phyloP scores from a whole-genome alignment of 1,140 invertebrate species.

The Pristionchus pacificus region DNA sequence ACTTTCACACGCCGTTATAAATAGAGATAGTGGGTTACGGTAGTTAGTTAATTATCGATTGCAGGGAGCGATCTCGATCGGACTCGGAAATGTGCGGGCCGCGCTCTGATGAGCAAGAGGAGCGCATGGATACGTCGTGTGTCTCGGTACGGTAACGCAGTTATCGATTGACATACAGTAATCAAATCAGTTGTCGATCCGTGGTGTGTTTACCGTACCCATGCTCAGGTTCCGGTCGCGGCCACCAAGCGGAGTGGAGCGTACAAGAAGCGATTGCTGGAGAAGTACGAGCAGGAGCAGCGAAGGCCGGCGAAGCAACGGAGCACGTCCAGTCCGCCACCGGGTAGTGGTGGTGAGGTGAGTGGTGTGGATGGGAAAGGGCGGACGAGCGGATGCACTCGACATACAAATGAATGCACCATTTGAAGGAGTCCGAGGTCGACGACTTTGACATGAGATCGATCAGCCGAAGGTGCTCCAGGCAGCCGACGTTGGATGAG shows the following conservation, averaged over 20 bases:
- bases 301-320: slow-evolving; percentile 7
- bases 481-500: slow-evolving; percentile 54
- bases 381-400: too few relatives aligned
- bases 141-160: slow-evolving; percentile 51
- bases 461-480: slow-evolving; percentile 30
- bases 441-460: slow-evolving; percentile 21
- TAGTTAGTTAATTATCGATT: too few relatives aligned
- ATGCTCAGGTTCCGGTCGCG: too few relatives aligned
- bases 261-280: slow-evolving; percentile 48
- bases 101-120: slow-evolving; percentile 32
- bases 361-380: too few relatives aligned
- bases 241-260: slow-evolving; percentile 34
- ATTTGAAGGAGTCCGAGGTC: slow-evolving; percentile 23
- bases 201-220: too few relatives aligned
- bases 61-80: slow-evolving; percentile 49
- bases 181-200: too few relatives aligned
- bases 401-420: neutral
- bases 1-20: too few relatives aligned
- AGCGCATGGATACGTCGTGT: slow-evolving; percentile 41
- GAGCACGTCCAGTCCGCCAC: slow-evolving; percentile 27
- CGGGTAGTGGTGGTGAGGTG: slow-evolving; percentile 18
- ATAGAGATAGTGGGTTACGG: too few relatives aligned
- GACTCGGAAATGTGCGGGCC: slow-evolving; percentile 43
- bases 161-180: too few relatives aligned
- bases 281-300: slow-evolving; percentile 46